These are phyloP conservation scores for Bombus superbus DNA, from an alignment of 1,140 invertebrate species.

Conservation along the genomic window DNA sequence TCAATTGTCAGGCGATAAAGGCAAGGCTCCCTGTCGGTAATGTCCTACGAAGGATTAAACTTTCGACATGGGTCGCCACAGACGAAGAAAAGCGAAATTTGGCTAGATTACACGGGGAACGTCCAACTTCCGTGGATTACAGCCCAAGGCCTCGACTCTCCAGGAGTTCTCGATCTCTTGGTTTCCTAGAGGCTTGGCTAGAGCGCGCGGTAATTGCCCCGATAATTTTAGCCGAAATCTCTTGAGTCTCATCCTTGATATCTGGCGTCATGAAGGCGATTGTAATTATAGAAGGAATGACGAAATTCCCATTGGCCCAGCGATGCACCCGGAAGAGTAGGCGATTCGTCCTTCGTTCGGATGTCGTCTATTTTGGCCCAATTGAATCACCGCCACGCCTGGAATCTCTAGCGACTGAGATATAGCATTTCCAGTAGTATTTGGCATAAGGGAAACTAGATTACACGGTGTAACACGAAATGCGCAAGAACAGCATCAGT, in stretches of 20 bases:
- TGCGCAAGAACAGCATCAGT: no score
- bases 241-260: slow-evolving; percentile 41
- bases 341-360: neutral
- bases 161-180: neutral
- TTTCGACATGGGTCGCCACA: neutral
- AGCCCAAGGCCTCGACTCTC: neutral
- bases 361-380: neutral
- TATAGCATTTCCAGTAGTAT: no score
- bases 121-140: neutral
- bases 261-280: slow-evolving; percentile 8
- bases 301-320: slow-evolving; percentile 22
- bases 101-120: neutral
- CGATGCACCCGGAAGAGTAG: neutral
- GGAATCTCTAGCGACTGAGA: neutral
- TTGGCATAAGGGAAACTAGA: no score
- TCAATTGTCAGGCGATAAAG: neutral
- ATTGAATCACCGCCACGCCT: neutral
- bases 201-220: slow-evolving; percentile 19
- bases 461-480: no score
- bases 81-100: neutral
- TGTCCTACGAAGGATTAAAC: neutral
- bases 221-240: slow-evolving; percentile 41
- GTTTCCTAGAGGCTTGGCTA: neutral
- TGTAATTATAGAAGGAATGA: slow-evolving; percentile 49
- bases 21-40: neutral